A percentile compares a stretch with the other conserved stretches of the same genome.
phyloP scores from a whole-genome alignment of 2,888 invertebrate species.

The Callinectes sapidus region DNA sequence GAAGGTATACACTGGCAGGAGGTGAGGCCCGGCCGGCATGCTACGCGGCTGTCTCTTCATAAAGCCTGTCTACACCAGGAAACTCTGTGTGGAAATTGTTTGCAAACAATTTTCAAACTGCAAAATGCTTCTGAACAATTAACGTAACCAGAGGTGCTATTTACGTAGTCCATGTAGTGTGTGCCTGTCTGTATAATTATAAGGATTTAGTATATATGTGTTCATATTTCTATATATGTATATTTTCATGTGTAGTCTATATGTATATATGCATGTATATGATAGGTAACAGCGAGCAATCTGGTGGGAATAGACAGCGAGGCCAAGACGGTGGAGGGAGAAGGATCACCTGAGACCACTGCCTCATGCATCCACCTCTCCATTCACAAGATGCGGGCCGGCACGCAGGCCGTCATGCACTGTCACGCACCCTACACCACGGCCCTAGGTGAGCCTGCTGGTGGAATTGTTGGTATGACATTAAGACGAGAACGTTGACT shows the following conservation, averaged over 20 bases:
- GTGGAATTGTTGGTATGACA: too few species aligned
- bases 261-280: background rate
- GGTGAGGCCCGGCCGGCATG: conserved; percentile 70
- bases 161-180: conserved; percentile 19
- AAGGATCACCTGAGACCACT: conserved; percentile 71
- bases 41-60: conserved; percentile 46
- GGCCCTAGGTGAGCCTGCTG: conserved; percentile 70
- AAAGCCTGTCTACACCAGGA: too few species aligned
- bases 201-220: background rate
- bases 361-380: conserved; percentile 73
- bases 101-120: background rate
- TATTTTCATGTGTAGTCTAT: background rate
- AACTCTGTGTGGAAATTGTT: background rate
- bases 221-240: background rate
- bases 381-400: conserved; percentile 70
- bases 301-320: conserved; percentile 54
- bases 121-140: too few species aligned
- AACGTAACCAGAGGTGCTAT: background rate
- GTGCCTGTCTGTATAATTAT: background rate
- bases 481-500: background rate
- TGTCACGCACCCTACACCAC: conserved; percentile 73
- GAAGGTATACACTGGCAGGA: conserved; percentile 73
- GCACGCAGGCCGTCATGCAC: conserved; percentile 73
- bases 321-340: conserved; percentile 72
- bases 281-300: conserved; percentile 60